A percentile compares a stretch with the other conserved stretches of the same genome.
Conservation (phyloP, 1,140 invertebrate genomes). For the Drosophila micromelanica region DNA sequence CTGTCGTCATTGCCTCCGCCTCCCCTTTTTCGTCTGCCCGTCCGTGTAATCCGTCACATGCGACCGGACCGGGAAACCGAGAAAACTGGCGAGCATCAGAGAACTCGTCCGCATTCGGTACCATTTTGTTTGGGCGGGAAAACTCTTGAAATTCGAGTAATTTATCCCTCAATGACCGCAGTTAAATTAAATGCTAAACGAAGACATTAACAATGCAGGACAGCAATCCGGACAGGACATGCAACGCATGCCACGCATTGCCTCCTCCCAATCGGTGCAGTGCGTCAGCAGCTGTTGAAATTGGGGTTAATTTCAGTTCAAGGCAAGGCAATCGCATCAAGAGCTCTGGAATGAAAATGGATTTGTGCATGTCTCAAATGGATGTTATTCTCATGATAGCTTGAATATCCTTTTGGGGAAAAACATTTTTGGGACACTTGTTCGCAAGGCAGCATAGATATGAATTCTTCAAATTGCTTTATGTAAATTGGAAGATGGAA, state of each 20-base stretch:
- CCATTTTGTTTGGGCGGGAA: conserved; percentile 27
- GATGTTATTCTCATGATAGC: no score
- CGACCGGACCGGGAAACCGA: background rate
- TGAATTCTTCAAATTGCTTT: no score
- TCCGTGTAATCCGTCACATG: conserved; percentile 55
- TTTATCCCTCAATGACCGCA: conserved; percentile 50
- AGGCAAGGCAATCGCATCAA: conserved; percentile 25
- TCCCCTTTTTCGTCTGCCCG: conserved; percentile 1
- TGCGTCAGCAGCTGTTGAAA: conserved; percentile 6
- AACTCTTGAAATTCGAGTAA: conserved; percentile 40
- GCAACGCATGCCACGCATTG: conserved; percentile 3
- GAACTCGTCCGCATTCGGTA: conserved; percentile 9
- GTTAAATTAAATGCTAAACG: conserved; percentile 72
- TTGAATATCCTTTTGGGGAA: no score
- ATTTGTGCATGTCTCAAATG: no score
- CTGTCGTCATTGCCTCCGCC: conserved; percentile 20
- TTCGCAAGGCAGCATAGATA: no score
- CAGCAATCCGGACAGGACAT: conserved; percentile 4
- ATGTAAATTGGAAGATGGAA: no score
- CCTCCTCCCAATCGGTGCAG: conserved; percentile 1
- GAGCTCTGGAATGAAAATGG: conserved; percentile 12
- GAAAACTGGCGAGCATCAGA: no score
- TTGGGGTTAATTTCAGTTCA: conserved; percentile 34
- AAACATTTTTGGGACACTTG: no score
- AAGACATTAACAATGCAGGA: conserved; percentile 57